phyloP scores from a whole-genome alignment of 2,797 vertebrate species.

The Toxotes lorentzi region DNA sequence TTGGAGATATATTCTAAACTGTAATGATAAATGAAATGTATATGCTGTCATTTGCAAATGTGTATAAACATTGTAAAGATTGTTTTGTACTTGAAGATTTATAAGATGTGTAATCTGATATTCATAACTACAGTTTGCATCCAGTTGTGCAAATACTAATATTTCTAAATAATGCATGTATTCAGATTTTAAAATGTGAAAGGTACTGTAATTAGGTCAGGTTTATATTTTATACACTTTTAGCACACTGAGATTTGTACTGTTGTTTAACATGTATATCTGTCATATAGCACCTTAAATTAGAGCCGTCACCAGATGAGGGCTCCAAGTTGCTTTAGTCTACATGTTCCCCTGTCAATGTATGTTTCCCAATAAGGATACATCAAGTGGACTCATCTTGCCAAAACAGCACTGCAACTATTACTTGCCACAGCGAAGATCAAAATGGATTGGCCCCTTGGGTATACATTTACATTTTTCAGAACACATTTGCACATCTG shows the following conservation, averaged over 20 bases:
- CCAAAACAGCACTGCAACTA: conserved; percentile 10
- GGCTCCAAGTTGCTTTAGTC: conserved; percentile 4
- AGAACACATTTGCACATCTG: conserved; percentile 61
- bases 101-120: not conserved
- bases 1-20: not conserved
- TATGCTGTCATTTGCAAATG: not conserved
- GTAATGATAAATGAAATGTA: not conserved
- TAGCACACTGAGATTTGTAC: not conserved
- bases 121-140: not conserved
- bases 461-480: conserved; percentile 53
- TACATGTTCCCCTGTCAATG: not conserved
- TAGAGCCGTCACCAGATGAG: not conserved
- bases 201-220: not conserved
- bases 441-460: conserved; percentile 12
- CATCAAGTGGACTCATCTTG: not conserved
- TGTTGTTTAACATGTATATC: not conserved
- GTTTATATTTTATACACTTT: not conserved
- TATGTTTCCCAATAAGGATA: not conserved
- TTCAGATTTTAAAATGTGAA: not conserved
- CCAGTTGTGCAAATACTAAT: not conserved
- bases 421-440: conserved; percentile 3
- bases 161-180: not conserved
- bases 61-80: not conserved
- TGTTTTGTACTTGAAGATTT: not conserved
- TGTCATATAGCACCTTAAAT: conserved; percentile 6